These are phyloP conservation scores for Sphyrna mokarran DNA, from an alignment of 2,113 vertebrate genomes.

Conservation along the genomic window DNA sequence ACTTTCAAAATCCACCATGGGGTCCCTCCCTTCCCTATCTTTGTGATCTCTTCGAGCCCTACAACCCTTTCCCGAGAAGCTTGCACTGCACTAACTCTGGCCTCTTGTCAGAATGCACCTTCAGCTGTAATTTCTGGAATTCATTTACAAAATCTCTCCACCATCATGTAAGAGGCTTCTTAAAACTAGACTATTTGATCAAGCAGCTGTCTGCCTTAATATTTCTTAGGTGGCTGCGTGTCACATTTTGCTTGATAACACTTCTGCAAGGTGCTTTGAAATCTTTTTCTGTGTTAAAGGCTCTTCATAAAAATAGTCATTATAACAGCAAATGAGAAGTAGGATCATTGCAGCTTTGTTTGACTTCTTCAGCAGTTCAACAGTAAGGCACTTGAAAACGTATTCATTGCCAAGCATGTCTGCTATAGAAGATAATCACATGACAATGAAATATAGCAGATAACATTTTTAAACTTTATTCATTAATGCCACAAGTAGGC, in stretches of 20 bases:
- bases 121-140: neutral
- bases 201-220: neutral
- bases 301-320: neutral
- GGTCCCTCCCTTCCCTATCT: neutral
- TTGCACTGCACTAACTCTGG: neutral
- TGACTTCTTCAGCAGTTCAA: neutral
- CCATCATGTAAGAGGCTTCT: neutral
- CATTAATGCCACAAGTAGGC: too few relatives aligned
- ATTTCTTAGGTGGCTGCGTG: neutral
- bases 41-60: neutral
- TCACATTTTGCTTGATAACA: neutral
- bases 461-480: neutral
- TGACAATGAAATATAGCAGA: neutral
- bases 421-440: neutral
- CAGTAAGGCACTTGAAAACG: neutral
- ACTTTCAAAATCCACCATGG: neutral
- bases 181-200: neutral
- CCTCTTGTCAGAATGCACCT: neutral
- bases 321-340: neutral
- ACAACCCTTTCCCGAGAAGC: neutral
- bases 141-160: neutral
- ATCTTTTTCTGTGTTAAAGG: neutral
- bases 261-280: neutral
- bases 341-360: neutral
- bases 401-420: neutral